Base-by-base conservation (phyloP, 1,140 invertebrate species). In the Vanessa atalanta region DNA sequence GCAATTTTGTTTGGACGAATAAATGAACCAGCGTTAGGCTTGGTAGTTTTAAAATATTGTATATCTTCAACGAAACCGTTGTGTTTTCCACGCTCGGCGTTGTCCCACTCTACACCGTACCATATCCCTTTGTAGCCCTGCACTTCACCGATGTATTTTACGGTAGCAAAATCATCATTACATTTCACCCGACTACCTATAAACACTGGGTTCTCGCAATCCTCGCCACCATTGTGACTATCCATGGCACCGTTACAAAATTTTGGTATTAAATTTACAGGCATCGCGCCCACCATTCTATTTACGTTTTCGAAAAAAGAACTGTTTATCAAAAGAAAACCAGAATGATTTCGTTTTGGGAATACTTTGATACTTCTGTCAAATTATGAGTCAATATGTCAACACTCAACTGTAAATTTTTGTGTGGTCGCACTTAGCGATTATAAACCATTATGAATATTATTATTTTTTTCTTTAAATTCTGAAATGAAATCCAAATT, bases 101-200 rank as follows among this genome's bases (percentile, higher is more conserved):
- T 96, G 93, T 99, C 98, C 98, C 98, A 99, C 86, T 99, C 98
- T 16, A 99, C 94, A 2, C 98, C 98, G 73, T 97, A 93, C 98
- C 98, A 99, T 51, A 89, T 86, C 2, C 94, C 94, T 66, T 92
- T 86, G 76, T 95, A 93, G 3, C 94, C 94, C 73, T 93, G 90
- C 12, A 95, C 93, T 84, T 92, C 88, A 57, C 93, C 92, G 70
- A 93, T 91, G 80, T 90, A 93, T 73, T 90, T 91, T 63, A 93
- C 90, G 15, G 89, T 90, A 73, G 83, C 90, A 77, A 91, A 91
- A 80, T 91, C 88, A 67, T 92, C 88, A 77, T 85, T 86, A 70
- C 87, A 88, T 76, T 92, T 93, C 31, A 93, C 77, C 23, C 92
- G 81, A 84, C 91, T 89, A 64, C 92, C 91, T 63, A 93, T 86